Evolutionary conservation across 2,888 invertebrate genomes (phyloP).

Genomic region (Synanthedon andrenaeformis): DNA sequence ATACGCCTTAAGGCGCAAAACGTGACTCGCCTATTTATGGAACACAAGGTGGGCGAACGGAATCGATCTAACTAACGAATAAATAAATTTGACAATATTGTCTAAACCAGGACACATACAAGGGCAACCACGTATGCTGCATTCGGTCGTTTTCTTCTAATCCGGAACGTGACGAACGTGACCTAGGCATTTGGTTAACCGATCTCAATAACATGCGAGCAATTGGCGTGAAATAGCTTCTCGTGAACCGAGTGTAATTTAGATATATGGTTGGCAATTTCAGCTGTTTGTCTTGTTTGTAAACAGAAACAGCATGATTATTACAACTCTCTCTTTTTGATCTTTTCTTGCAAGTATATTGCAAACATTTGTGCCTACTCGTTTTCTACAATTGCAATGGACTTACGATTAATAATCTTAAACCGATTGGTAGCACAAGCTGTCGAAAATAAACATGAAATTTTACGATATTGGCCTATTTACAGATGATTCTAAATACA

Average conservation of each 20-base stretch:
- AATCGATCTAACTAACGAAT: slow-evolving; percentile 24
- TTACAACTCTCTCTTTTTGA: no score
- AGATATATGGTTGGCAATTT: slow-evolving; percentile 3
- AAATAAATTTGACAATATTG: slow-evolving; percentile 36
- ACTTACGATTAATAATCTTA: no score
- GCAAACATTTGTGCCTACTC: no score
- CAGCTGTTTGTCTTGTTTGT: background rate
- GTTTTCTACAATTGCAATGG: no score
- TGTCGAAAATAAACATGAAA: no score
- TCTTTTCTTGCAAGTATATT: no score
- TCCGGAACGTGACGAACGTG: slow-evolving; percentile 32
- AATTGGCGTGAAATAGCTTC: slow-evolving; percentile 29
- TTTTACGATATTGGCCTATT: no score
- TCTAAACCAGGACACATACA: slow-evolving; percentile 33
- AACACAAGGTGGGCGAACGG: slow-evolving; percentile 37
- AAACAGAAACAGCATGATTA: no score
- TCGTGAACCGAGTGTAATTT: slow-evolving; percentile 7
- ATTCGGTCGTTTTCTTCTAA: slow-evolving; percentile 20
- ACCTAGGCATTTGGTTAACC: slow-evolving; percentile 47
- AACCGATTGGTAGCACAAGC: no score
- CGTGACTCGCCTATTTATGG: slow-evolving; percentile 48
- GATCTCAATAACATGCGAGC: slow-evolving; percentile 9
- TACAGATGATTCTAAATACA: no score
- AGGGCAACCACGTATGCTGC: slow-evolving; percentile 31
- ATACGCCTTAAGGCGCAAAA: slow-evolving; percentile 30